A percentile compares a stretch with the other conserved stretches of the same genome.
These are phyloP conservation scores for Dasypolia templi DNA, from an alignment of 2,888 invertebrate genomes.

Conservation along the genomic window DNA sequence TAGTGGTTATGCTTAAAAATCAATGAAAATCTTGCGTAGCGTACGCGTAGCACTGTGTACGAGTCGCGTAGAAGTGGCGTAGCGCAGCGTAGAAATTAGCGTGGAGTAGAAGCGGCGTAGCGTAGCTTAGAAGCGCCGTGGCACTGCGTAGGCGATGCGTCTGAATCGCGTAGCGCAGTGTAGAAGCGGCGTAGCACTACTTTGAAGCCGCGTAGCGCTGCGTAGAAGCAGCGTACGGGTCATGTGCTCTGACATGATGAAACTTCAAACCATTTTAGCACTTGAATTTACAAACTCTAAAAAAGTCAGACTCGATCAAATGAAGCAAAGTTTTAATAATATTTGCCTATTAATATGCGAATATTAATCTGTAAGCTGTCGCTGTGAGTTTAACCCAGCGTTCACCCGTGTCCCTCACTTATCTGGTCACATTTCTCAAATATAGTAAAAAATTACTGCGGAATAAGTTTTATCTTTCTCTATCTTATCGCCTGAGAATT, in stretches of 20 bases:
- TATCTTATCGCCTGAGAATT: conserved; percentile 70
- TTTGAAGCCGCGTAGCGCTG: background rate
- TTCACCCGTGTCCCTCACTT: conserved; percentile 63
- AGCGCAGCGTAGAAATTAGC: background rate
- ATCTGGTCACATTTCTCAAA: conserved; percentile 66
- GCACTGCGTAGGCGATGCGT: background rate
- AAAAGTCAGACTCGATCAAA: conserved; percentile 1
- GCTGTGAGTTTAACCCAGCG: conserved; percentile 48
- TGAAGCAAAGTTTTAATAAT: conserved; percentile 28
- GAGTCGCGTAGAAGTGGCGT: background rate
- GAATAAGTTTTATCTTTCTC: conserved; percentile 68
- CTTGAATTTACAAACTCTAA: background rate
- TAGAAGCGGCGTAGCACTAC: background rate
- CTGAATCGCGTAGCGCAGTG: background rate
- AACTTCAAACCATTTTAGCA: background rate
- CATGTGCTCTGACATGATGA: background rate
- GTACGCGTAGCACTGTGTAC: background rate
- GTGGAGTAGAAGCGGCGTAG: background rate
- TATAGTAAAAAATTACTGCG: conserved; percentile 67
- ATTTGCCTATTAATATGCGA: conserved; percentile 42
- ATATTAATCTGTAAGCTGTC: conserved; percentile 47
- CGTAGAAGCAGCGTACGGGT: background rate
- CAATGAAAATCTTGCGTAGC: background rate
- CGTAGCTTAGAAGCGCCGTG: background rate
- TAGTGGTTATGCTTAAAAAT: background rate